A percentile compares a stretch with the other conserved stretches of the same genome.
Conservation (phyloP, 1,140 invertebrate species). For the Ceratosolen fusciceps region DNA sequence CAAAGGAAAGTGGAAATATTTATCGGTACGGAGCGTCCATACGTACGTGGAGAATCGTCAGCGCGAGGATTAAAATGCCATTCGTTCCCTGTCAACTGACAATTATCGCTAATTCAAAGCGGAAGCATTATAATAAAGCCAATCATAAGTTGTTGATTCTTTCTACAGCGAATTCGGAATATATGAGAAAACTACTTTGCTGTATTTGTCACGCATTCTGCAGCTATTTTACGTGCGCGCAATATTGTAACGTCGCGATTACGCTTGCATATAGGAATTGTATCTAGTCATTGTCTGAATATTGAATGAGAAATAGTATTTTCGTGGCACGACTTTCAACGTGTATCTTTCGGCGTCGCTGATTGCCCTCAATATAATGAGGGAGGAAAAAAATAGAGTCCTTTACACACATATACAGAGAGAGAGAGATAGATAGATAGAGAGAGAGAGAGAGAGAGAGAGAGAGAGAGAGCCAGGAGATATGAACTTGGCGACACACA, state of each 20-base stretch:
- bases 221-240: slow-evolving; percentile 31
- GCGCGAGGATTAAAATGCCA: background rate
- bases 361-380: slow-evolving; percentile 17
- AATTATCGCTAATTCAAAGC: background rate
- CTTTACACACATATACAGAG: background rate
- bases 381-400: background rate
- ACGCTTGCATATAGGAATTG: slow-evolving; percentile 32
- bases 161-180: slow-evolving; percentile 5
- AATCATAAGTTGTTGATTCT: slow-evolving; percentile 21
- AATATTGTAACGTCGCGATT: slow-evolving; percentile 43
- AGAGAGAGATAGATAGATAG: too few species aligned
- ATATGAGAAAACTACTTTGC: background rate
- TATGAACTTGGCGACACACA: background rate
- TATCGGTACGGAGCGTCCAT: too few species aligned
- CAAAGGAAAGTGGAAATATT: too few species aligned
- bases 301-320: slow-evolving; percentile 46
- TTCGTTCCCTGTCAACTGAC: background rate
- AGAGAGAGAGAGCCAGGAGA: too few species aligned
- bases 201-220: slow-evolving; percentile 36
- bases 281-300: slow-evolving; percentile 44
- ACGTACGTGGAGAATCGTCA: too few species aligned
- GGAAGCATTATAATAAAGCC: background rate
- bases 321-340: slow-evolving; percentile 34
- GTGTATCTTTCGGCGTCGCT: slow-evolving; percentile 5
- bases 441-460: too few species aligned